Evolutionary conservation across 2,888 invertebrate species (phyloP), one percentile per base, ranked within the genome.

Genomic region (Euspilapteryx auroguttella): DNA sequence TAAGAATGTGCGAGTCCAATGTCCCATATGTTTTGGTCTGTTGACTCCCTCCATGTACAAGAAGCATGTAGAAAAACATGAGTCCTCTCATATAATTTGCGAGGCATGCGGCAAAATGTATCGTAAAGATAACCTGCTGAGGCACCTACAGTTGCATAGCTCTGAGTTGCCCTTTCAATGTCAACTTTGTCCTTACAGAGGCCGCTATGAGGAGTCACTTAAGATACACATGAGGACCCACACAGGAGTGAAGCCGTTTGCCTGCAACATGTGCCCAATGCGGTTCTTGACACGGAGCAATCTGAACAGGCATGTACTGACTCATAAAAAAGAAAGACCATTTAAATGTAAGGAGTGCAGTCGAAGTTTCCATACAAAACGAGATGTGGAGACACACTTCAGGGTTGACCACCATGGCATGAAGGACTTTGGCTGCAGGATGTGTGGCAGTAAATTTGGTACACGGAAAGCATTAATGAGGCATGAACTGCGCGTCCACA

Each of bases 171-270:
- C 68, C 6, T 64, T 53, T 27, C 49, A 66, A 42, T 73, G 73
- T 45, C 35, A 51, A 2, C 30, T 57, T 2, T 73, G 73, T 35
- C 73, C 75, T 0, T 75, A 73, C 33, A 52, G 47, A 30, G 75
- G 71, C 3, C 43, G 75, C 21, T 68, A 64, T 35, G 47, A 42
- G 0, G 64, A 65, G 30, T 62, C 64, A 1, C 34, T 75, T 1
- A 73, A 64, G 41, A 54, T 68, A 56, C 75, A 75, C 20, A 71
- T 75, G 69, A 47, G 68, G 5, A 38, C 49, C 1, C 75, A 75
- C 25, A 71, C 71, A 1, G 71, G 71, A 0, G 71, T 73, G 30
- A 68, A 55, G 30, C 66, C 66, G 0, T 71, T 69, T 25, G 61
- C 62, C 37, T 75, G 75, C 34, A 34, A 52, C 0, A 44, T 57